These are phyloP conservation scores for Eupsittula cactorum DNA, from an alignment of 2,113 vertebrate species.

Conservation along the genomic window DNA sequence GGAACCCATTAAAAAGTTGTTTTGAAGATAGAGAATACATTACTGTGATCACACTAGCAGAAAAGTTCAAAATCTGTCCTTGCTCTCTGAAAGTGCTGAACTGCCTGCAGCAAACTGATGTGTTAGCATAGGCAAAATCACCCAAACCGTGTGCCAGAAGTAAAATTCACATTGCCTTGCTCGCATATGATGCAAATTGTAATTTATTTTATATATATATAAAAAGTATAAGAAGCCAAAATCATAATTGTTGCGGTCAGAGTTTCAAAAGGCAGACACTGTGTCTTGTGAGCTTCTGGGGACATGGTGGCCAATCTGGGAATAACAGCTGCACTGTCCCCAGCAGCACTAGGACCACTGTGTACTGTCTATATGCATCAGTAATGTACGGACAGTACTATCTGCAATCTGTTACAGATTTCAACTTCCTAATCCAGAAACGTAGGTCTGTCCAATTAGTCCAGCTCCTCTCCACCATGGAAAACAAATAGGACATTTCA, in stretches of 20 bases:
- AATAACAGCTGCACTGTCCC: background rate
- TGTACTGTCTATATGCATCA: background rate
- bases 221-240: background rate
- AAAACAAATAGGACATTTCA: background rate
- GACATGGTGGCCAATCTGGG: background rate
- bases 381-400: background rate
- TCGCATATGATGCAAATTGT: background rate
- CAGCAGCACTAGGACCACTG: background rate
- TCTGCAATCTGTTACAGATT: background rate
- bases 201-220: background rate
- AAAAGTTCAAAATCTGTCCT: conserved; percentile 34
- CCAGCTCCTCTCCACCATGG: background rate
- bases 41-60: conserved; percentile 47
- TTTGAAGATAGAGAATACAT: conserved; percentile 51
- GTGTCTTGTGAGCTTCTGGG: background rate
- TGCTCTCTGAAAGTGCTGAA: conserved; percentile 11
- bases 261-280: background rate
- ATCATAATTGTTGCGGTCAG: background rate
- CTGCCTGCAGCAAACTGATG: conserved; percentile 10
- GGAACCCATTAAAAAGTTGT: conserved; percentile 55
- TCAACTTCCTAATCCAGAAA: background rate
- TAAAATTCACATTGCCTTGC: background rate
- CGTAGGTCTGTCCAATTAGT: background rate
- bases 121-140: conserved; percentile 21
- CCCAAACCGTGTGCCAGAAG: background rate